Base-by-base conservation (phyloP, 2,113 vertebrate species). In the Percina caprodes region DNA sequence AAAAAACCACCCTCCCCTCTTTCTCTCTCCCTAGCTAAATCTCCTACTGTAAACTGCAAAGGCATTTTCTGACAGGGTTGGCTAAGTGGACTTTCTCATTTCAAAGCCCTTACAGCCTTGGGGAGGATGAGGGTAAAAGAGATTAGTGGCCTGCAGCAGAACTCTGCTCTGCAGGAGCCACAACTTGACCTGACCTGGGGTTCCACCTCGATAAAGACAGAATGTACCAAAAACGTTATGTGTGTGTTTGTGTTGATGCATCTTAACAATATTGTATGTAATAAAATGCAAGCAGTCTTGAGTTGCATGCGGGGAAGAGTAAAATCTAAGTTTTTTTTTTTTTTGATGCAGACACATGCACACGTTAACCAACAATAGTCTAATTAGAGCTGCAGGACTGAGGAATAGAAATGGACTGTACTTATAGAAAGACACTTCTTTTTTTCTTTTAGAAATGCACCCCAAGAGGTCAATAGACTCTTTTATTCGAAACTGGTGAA, bases 101-200 rank as follows among this genome's bases (percentile, higher is more conserved):
- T 68, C 75, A 82, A 82, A 89, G 85, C 79, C 58, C 79, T 79
- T 79, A 76, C 65, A 74, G 86, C 82, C 54, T 82, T 45, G 54
- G 74, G 69, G 77, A 85, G 79, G 84, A 81, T 69, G 74, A 82
- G 82, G 84, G 67, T 81, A 21, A 84, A 75, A 45, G 77, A 79
- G 86, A 92, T 91, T 87, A 93, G 87, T 77, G 80, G 79, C 77
- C 87, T 65, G 79, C 77, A 80, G 86, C 79, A 73, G 61, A 86
- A 86, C 81, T 74, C 62, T 60, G 77, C 86, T 77, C 88, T 66
- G 70, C 75, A 75, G 82, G 87, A 89, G 86, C 35, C 77, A 67
- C 71, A 83, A 81, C 68, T 77, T 75, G 86, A 90, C 87, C 84
- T 72, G 77, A 93, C 88, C 84, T 66, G 61, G 79, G 74, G 78